Percentiles rank a stretch among this genome's conserved stretches.
These are phyloP conservation scores for Antechinus stuartii DNA, from an alignment of 2,113 vertebrate genomes.

Conservation along the genomic window DNA sequence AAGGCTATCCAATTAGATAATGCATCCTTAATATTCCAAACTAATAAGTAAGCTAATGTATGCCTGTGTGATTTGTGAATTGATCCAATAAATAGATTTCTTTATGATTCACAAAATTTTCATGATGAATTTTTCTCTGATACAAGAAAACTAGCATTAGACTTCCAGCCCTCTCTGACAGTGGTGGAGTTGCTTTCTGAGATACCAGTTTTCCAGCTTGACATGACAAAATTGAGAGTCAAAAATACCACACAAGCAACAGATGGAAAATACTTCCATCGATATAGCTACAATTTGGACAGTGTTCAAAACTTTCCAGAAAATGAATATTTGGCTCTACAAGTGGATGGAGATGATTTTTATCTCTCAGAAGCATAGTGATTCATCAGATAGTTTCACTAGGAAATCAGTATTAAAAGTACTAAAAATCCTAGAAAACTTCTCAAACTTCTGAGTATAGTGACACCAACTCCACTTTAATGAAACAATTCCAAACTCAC, in stretches of 20 bases:
- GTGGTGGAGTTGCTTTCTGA: background rate
- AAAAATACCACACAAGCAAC: background rate
- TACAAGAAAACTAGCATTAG: background rate
- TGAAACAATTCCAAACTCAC: background rate
- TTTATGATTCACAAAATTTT: background rate
- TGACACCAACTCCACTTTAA: background rate
- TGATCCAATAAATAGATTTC: background rate
- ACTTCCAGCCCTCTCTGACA: background rate
- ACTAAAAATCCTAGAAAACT: background rate
- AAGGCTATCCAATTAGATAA: background rate
- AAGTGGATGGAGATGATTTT: background rate
- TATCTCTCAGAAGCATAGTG: background rate
- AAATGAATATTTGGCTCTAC: background rate
- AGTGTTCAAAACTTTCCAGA: background rate
- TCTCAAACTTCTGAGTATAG: background rate
- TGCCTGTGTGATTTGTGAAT: background rate
- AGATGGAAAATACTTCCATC: background rate
- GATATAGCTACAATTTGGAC: background rate
- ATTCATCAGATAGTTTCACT: background rate
- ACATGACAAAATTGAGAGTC: background rate
- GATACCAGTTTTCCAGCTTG: background rate
- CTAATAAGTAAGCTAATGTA: background rate
- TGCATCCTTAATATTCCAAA: constrained; percentile 23
- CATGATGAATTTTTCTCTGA: background rate
- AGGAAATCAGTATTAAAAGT: background rate